Conservation (phyloP, 2,113 vertebrate genomes). For the Sceloporus tristichus region DNA sequence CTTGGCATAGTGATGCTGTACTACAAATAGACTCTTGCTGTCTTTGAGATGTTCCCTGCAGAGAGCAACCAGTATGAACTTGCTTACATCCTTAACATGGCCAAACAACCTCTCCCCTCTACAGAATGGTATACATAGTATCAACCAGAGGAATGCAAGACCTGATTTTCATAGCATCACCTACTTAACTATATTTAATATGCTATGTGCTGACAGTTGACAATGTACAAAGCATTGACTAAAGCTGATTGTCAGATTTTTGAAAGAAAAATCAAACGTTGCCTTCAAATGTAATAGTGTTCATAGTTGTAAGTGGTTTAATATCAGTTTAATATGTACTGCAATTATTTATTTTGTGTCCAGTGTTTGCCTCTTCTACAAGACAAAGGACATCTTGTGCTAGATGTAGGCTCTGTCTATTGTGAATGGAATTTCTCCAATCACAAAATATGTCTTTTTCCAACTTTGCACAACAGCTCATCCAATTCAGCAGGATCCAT, state of each 20-base stretch:
- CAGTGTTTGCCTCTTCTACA: neutral
- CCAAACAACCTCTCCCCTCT: conserved; percentile 1
- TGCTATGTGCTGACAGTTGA: fast-evolving
- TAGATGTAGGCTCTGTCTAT: neutral
- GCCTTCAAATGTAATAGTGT: neutral
- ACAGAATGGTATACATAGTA: too few species aligned
- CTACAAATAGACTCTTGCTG: conserved; percentile 65
- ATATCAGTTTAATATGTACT: neutral
- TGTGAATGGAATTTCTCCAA: neutral
- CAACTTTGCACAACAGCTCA: neutral
- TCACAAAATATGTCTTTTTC: too few species aligned
- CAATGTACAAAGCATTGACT: neutral
- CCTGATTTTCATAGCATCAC: neutral
- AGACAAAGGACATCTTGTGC: neutral
- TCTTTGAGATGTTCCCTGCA: conserved; percentile 61
- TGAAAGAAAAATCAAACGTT: neutral
- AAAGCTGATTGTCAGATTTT: too few species aligned
- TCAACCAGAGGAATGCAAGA: neutral
- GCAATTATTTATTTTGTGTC: neutral
- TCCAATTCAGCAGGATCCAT: too few species aligned
- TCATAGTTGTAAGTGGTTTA: neutral
- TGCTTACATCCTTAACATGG: conserved; percentile 21
- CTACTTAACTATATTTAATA: neutral
- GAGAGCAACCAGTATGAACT: conserved; percentile 37
- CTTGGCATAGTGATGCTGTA: conserved; percentile 34